Evolutionary conservation across 2,113 vertebrate species (phyloP), one percentile per base, ranked within the genome.

Genomic region (Chionodraco myersi): DNA sequence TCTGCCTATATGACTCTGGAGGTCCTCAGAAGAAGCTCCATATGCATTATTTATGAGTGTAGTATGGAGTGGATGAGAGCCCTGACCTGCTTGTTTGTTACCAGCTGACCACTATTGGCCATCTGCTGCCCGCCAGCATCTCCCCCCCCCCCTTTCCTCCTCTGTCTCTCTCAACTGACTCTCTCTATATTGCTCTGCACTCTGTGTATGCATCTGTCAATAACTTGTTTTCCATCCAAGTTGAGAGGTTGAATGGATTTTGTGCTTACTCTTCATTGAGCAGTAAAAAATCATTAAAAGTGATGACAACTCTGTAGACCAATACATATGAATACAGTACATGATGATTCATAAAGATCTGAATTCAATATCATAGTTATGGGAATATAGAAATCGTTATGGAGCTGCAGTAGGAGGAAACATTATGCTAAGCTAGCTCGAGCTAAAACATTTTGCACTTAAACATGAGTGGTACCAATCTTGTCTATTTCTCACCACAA

Each of bases 21-120:
- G 84, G 59, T 30, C 64, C 62, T 60, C 10, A 75, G 72, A 64
- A 61, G 74, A 64, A 18, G 59, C 64, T 66, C 60, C 65, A 26
- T 58, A 63, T 92, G 80, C 85, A 89, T 88, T 91, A 92, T 91
- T 88, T 82, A 93, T 89, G 81, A 86, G 69, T 34, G 61, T 54
- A 62, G 84, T 69, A 72, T 26, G 51, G 75, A 80, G 80, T 80
- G 81, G 70, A 86, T 80, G 84, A 84, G 64, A 83, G 85, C 23
- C 53, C 83, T 91, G 89, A 90, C 91, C 91, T 75, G 88, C 85
- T 77, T 89, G 89, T 92, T 90, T 91, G 70, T 83, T 86, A 90
- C 86, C 82, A 89, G 86, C 84, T 90, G 89, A 92, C 89, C 89
- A 88, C 86, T 79, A 79, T 80, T 86, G 91, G 84, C 93, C 94